Evolutionary conservation across 1,140 invertebrate species (phyloP), one percentile per base, ranked within the genome.

Genomic region (Trichonephila clavata): DNA sequence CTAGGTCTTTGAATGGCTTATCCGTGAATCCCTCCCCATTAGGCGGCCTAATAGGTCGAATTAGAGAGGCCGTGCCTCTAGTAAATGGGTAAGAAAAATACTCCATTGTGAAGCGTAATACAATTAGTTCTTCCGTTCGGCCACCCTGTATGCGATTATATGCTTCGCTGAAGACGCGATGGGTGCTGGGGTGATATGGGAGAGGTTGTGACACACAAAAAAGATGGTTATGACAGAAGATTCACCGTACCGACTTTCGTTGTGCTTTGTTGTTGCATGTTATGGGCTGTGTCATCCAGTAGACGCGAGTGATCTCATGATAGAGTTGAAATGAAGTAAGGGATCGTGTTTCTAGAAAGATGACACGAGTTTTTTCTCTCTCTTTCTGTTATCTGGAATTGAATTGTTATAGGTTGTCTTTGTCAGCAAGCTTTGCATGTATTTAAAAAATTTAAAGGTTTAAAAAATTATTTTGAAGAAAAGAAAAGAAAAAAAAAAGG

Each of bases 11-110:
- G 57, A 91, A 91, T 83, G 59, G 77, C 27, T 32, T 32, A 77
- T 77, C 71, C 71, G 27, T 27, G 10, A n/a, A 20, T n/a, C 71
- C 60, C 63, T 68, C 43, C 39, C 80, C 57, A 87, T 87, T 93
- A 93, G 92, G 84, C 39, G 61, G 61, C 92, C 84, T 87, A 93
- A 93, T 93, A 93, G 92, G 92, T n/a, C 86, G 92, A 93, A 93
- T 93, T 87, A 93, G 92, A 50, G 27, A 81, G 92, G 86, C 92
- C 92, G 86, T 93, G 92, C 92, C 92, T 93, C 92, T 63, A 32
- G 50, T 93, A 87, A 93, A 93, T 93, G 92, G 92, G 71, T 61
- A 93, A 93, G 92, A 93, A 93, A 93, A 93, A 93, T 93, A 93
- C 92, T 71, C 86, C 61, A 63, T 93, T 87, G 65, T 77, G 65